These are phyloP conservation scores for Chalcosyrphus nemorum DNA, from an alignment of 2,888 invertebrate species.

Conservation along the genomic window DNA sequence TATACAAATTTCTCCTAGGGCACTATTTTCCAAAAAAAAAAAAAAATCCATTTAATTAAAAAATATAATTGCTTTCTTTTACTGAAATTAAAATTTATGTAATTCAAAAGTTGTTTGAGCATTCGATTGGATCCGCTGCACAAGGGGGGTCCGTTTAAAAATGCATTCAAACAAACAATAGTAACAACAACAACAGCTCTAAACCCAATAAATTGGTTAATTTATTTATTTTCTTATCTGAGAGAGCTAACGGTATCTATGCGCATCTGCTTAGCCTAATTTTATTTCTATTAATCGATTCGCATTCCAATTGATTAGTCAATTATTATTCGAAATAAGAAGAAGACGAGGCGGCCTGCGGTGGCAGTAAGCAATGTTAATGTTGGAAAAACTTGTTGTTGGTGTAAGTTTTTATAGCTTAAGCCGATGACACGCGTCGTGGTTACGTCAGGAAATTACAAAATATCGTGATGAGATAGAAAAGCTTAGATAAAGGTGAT, in stretches of 20 bases:
- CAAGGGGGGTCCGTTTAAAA: neutral
- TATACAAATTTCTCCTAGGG: slow-evolving; percentile 3
- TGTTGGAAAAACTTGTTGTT: neutral
- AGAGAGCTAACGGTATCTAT: neutral
- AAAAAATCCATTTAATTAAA: neutral
- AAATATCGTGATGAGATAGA: neutral
- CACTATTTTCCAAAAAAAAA: neutral
- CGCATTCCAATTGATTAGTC: slow-evolving; percentile 38
- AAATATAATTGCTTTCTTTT: neutral
- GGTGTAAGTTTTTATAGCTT: neutral
- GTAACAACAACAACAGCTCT: too few species aligned
- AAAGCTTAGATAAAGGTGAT: neutral
- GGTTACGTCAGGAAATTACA: neutral
- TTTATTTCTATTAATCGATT: neutral
- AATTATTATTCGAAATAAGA: slow-evolving; percentile 22
- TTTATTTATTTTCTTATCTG: neutral
- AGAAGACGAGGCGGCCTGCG: neutral
- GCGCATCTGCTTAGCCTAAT: slow-evolving; percentile 24
- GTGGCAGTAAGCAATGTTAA: too few species aligned
- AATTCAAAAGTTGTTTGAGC: neutral
- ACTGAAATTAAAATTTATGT: neutral
- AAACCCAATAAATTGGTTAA: too few species aligned
- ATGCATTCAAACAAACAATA: too few species aligned
- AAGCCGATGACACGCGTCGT: neutral
- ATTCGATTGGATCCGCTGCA: neutral